These are phyloP conservation scores for Lipotes vexillifer DNA, from an alignment of 2,113 vertebrate genomes.

Conservation along the genomic window DNA sequence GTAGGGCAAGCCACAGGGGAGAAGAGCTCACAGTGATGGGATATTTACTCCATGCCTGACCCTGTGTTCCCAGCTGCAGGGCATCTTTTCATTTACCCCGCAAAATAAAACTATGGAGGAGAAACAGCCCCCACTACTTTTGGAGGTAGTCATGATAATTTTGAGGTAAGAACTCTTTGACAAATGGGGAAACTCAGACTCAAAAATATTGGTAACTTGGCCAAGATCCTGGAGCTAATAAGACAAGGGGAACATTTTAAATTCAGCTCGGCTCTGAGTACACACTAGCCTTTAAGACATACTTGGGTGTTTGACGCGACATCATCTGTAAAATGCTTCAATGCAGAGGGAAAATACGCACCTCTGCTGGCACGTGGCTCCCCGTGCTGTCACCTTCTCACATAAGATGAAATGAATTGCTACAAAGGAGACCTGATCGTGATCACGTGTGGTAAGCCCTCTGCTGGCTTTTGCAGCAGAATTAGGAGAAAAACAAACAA, in stretches of 20 bases:
- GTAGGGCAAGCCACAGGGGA: too few species aligned
- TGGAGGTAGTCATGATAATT: background rate
- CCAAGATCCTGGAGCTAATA: background rate
- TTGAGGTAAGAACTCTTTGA: background rate
- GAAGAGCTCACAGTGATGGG: rapidly evolving
- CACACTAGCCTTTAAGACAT: rapidly evolving
- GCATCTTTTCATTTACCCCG: background rate
- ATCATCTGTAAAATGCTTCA: background rate
- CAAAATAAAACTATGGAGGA: background rate
- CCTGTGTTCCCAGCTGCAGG: rapidly evolving
- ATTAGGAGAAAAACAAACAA: background rate
- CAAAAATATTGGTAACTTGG: background rate
- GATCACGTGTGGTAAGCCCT: background rate
- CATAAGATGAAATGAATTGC: background rate
- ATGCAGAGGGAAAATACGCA: background rate
- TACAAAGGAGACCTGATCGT: background rate
- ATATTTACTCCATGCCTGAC: rapidly evolving
- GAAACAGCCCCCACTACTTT: background rate
- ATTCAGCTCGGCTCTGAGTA: background rate
- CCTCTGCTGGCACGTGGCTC: background rate
- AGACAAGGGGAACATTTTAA: background rate
- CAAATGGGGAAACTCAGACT: background rate
- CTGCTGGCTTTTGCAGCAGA: background rate
- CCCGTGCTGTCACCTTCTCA: background rate
- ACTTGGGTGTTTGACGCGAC: background rate